A percentile compares a stretch with the other conserved stretches of the same genome.
Conservation (phyloP, 1,140 invertebrate species). For the Drosophila aff. region DNA sequence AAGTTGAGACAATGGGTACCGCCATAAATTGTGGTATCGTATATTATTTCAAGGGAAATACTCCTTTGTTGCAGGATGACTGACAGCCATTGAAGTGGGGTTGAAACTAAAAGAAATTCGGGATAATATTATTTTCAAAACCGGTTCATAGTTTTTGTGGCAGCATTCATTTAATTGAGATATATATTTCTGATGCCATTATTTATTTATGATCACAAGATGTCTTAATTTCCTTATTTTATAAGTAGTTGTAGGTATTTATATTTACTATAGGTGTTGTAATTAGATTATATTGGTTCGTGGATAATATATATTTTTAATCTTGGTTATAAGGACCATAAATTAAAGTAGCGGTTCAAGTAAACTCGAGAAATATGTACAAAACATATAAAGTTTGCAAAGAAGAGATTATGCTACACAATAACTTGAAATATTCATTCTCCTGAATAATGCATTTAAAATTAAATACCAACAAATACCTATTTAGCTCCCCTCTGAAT, state of each 20-base stretch:
- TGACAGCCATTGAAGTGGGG: background rate
- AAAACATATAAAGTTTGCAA: background rate
- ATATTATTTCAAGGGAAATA: constrained; percentile 10
- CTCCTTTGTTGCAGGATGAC: constrained; percentile 11
- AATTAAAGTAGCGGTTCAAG: background rate
- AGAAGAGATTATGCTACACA: background rate
- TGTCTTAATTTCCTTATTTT: background rate
- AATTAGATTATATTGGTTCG: background rate
- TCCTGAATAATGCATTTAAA: too few species aligned
- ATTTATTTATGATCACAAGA: background rate
- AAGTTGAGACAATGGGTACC: constrained; percentile 5
- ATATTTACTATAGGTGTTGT: background rate
- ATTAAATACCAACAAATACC: background rate
- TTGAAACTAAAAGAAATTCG: background rate
- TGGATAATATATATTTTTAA: background rate
- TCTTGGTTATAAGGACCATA: background rate
- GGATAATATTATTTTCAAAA: background rate
- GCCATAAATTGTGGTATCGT: constrained; percentile 19
- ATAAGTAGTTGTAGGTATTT: background rate
- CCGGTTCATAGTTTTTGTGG: background rate
- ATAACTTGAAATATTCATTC: too few species aligned
- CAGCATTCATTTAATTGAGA: background rate
- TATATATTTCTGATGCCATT: background rate
- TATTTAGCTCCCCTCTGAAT: background rate
- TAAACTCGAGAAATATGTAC: background rate